These are phyloP conservation scores for Ephydatia muelleri DNA, from an alignment of 37 sponge, comb jelly and placozoan species.

Conservation along the genomic window DNA sequence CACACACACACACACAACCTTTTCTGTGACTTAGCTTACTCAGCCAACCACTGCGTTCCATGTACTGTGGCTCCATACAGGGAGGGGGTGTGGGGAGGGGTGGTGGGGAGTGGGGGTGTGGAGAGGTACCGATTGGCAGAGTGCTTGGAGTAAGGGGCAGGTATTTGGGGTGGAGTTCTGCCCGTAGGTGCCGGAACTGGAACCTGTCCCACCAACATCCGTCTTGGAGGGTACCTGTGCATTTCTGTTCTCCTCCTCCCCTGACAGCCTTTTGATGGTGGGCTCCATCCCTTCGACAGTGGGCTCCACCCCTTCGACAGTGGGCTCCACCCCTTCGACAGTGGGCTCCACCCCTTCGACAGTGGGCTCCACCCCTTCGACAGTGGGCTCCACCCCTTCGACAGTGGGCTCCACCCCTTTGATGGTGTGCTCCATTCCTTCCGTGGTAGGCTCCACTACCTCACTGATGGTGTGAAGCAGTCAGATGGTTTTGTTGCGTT, in stretches of 20 bases:
- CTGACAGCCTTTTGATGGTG: background rate
- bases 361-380: no score
- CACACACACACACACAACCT: slow-evolving; percentile 32
- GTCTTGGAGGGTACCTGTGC: background rate
- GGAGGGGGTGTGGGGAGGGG: slow-evolving; percentile 50
- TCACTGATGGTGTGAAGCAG: no score
- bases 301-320: no score
- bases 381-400: no score
- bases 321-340: no score
- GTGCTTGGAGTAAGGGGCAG: background rate
- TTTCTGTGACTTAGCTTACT: slow-evolving; percentile 65
- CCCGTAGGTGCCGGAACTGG: background rate
- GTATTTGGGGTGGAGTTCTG: background rate
- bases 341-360: no score
- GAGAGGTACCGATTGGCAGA: background rate
- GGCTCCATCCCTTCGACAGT: background rate
- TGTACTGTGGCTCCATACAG: slow-evolving; percentile 36
- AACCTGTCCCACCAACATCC: background rate
- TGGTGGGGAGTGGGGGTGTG: no score
- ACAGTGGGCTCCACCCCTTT: no score
- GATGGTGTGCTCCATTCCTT: no score
- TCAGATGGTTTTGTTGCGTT: no score
- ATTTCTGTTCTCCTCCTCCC: background rate
- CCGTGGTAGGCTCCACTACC: no score
- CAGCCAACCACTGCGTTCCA: slow-evolving; percentile 60